Conservation (phyloP, 2,113 vertebrate genomes). For the Nycticebus coucang region DNA sequence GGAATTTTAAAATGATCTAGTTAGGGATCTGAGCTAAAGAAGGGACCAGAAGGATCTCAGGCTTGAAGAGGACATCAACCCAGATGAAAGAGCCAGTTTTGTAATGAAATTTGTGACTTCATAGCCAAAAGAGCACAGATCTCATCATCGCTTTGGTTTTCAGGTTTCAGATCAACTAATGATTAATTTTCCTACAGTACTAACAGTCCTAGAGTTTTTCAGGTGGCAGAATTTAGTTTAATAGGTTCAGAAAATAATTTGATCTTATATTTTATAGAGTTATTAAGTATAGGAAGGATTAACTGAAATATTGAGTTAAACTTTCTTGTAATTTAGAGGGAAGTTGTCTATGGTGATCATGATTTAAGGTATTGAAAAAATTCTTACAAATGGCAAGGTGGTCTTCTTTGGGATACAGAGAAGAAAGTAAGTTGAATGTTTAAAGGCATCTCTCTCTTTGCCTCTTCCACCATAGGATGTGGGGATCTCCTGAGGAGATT, state of each 20-base stretch:
- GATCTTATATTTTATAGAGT: constrained; percentile 28
- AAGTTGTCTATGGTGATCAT: neutral
- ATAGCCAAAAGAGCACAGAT: neutral
- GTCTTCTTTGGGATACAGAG: neutral
- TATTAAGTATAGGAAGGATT: constrained; percentile 1
- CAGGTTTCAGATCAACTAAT: constrained; percentile 14
- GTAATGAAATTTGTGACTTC: neutral
- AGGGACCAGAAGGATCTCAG: neutral
- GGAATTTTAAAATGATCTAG: neutral
- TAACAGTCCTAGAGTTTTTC: neutral
- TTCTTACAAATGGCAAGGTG: neutral
- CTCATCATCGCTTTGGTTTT: neutral
- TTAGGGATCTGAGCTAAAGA: neutral
- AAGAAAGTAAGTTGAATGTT: neutral
- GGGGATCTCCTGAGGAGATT: neutral
- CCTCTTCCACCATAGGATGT: neutral
- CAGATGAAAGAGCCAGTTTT: neutral
- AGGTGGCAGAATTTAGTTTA: neutral
- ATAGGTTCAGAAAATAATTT: constrained; percentile 52
- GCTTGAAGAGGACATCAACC: neutral
- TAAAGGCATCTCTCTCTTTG: neutral
- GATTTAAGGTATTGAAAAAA: neutral
- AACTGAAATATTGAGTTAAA: constrained; percentile 48
- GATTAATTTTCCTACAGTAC: neutral
- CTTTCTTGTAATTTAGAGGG: neutral